phyloP scores from a whole-genome alignment of 2,888 invertebrate genomes.

The Drosophila aldrichi region DNA sequence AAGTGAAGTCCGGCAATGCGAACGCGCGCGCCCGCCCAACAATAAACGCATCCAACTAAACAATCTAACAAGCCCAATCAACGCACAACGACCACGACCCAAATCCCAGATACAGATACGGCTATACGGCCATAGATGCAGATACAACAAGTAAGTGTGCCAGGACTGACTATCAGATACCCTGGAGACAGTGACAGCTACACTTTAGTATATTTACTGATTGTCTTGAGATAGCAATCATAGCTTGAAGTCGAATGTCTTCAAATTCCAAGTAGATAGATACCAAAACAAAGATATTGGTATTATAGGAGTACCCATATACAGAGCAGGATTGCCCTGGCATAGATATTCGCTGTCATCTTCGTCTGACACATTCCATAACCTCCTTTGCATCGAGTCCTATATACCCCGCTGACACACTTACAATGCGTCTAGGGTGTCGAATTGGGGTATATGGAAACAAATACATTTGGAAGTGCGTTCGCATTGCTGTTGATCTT shows the following conservation, averaged over 20 bases:
- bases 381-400: neutral
- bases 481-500: constrained; percentile 38
- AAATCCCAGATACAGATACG: constrained; percentile 55
- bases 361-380: neutral
- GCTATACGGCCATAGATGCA: constrained; percentile 15
- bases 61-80: constrained; percentile 55
- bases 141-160: constrained; percentile 9
- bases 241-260: too few relatives aligned
- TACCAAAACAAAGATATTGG: too few relatives aligned
- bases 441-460: constrained; percentile 15
- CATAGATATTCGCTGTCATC: too few relatives aligned
- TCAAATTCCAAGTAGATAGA: too few relatives aligned
- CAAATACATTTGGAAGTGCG: constrained; percentile 32
- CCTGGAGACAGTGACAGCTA: neutral
- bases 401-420: neutral
- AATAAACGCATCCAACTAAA: constrained; percentile 22
- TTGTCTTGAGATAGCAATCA: too few relatives aligned
- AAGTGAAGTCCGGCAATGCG: constrained; percentile 53
- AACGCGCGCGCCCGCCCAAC: constrained; percentile 32
- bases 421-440: neutral
- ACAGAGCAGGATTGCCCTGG: too few relatives aligned
- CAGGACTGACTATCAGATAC: neutral
- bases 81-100: constrained; percentile 78
- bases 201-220: too few relatives aligned
- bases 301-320: neutral